These are phyloP conservation scores for Neodon shergylaensis DNA, from an alignment of 2,113 vertebrate species.

Conservation along the genomic window DNA sequence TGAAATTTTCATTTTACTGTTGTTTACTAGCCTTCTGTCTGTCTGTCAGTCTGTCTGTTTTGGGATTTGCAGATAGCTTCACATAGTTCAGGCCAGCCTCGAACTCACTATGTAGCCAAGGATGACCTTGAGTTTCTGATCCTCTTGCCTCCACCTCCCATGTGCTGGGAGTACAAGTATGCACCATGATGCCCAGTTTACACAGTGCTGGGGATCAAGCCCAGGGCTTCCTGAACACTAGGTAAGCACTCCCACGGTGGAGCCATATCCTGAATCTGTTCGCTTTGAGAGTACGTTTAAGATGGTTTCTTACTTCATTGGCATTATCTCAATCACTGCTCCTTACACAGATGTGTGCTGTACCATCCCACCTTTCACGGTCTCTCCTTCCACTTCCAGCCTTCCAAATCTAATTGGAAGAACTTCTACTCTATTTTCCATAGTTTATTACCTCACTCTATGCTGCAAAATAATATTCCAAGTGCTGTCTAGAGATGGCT, in stretches of 20 bases:
- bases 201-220: neutral
- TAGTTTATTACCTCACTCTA: neutral
- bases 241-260: too few relatives aligned
- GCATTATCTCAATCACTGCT: neutral
- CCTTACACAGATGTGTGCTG: neutral
- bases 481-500: neutral
- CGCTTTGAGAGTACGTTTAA: neutral
- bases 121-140: neutral
- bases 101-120: neutral
- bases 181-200: too few relatives aligned
- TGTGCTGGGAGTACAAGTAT: neutral
- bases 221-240: rapidly evolving
- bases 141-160: neutral
- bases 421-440: slow-evolving; percentile 1
- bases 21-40: neutral
- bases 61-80: neutral
- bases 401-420: neutral
- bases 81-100: neutral
- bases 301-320: neutral
- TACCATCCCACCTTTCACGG: neutral
- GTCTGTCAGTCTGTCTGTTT: too few relatives aligned
- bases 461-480: neutral
- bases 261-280: too few relatives aligned
- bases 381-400: neutral
- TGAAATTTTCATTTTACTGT: neutral